Evolutionary conservation across 1,140 invertebrate species (phyloP).

Genomic region (Brachionus koreanus): DNA sequence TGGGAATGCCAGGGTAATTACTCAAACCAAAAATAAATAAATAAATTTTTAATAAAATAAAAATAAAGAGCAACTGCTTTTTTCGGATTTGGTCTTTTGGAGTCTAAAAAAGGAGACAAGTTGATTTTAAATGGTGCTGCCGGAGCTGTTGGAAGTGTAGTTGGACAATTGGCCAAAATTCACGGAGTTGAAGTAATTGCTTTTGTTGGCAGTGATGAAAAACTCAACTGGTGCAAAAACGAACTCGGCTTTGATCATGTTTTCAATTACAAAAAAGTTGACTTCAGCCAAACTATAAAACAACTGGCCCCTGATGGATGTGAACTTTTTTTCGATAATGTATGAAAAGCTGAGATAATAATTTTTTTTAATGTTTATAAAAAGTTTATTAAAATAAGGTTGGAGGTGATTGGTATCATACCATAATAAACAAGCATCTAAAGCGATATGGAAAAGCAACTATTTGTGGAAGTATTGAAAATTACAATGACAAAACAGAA

Average conservation of each 20-base stretch:
- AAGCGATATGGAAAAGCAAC: slow-evolving; percentile 46
- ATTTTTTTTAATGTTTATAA: too few relatives aligned
- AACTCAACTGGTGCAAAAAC: slow-evolving; percentile 67
- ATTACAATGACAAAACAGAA: slow-evolving; percentile 45
- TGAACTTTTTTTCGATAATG: slow-evolving; percentile 73
- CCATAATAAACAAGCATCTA: slow-evolving; percentile 46
- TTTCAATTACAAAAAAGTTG: slow-evolving; percentile 68
- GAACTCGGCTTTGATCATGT: slow-evolving; percentile 67
- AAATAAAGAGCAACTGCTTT: slow-evolving; percentile 67
- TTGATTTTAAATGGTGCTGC: slow-evolving; percentile 63
- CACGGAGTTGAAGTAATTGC: slow-evolving; percentile 68
- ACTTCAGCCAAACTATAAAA: slow-evolving; percentile 62
- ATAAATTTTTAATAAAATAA: neutral
- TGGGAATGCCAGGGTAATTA: slow-evolving; percentile 65
- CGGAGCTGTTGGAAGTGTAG: slow-evolving; percentile 67
- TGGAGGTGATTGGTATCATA: slow-evolving; percentile 47
- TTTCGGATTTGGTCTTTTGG: slow-evolving; percentile 68
- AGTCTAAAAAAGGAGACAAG: slow-evolving; percentile 67
- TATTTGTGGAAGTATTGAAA: slow-evolving; percentile 47
- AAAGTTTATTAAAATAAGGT: slow-evolving; percentile 45
- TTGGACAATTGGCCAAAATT: slow-evolving; percentile 70
- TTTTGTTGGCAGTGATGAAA: slow-evolving; percentile 68
- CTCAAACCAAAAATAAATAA: slow-evolving; percentile 47
- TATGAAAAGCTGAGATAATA: neutral
- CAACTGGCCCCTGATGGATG: slow-evolving; percentile 67